phyloP scores from a whole-genome alignment of 2,797 vertebrate genomes.

The Cossypha polioptera region DNA sequence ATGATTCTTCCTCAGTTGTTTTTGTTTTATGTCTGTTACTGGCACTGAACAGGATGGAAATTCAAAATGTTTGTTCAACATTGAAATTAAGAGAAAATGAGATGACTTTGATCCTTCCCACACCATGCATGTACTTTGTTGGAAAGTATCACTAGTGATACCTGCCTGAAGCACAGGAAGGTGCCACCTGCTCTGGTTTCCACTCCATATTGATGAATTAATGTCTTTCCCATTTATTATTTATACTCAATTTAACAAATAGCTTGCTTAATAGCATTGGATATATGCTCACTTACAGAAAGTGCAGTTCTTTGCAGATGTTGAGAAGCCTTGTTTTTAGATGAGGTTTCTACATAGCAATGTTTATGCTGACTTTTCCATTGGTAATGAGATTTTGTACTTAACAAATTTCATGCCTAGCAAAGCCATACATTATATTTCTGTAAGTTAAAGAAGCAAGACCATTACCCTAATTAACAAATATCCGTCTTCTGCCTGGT shows the following conservation, averaged over 20 bases:
- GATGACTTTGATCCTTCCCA: neutral
- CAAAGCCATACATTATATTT: neutral
- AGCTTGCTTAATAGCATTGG: neutral
- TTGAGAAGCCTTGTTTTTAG: neutral
- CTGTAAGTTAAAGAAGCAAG: neutral
- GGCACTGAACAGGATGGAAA: neutral
- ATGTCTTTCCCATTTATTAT: neutral
- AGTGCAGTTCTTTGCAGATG: neutral
- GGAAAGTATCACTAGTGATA: neutral
- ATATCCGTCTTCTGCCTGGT: neutral
- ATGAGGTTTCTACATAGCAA: neutral
- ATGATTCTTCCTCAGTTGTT: neutral
- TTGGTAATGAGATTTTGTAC: neutral
- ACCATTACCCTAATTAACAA: neutral
- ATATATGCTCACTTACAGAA: neutral
- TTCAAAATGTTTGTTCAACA: neutral
- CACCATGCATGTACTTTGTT: neutral
- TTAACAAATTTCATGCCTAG: neutral
- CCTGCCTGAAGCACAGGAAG: neutral
- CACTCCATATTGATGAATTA: neutral
- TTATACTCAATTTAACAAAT: neutral
- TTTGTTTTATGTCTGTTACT: neutral
- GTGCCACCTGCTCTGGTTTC: neutral
- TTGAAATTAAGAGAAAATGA: neutral
- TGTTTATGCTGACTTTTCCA: neutral